Evolutionary conservation across 2,113 vertebrate genomes (phyloP).

Genomic region (Epinephelus lanceolatus): DNA sequence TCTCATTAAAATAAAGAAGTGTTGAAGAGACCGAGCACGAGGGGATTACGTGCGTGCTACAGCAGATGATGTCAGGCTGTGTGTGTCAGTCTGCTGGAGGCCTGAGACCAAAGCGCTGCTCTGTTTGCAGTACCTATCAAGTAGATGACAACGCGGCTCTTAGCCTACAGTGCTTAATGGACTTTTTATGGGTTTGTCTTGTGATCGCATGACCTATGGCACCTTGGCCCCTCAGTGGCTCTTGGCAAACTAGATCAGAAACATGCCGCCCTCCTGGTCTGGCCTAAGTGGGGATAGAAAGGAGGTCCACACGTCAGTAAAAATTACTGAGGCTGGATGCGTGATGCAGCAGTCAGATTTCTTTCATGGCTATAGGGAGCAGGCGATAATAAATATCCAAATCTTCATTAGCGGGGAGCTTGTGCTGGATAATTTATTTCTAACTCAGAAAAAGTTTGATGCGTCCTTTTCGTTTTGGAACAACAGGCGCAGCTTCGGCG

Average conservation of each 20-base stretch:
- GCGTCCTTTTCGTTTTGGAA: neutral
- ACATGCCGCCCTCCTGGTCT: slow-evolving; percentile 81
- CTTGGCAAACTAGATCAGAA: slow-evolving; percentile 89
- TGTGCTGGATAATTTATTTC: neutral
- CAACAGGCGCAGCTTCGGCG: neutral
- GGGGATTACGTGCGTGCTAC: neutral
- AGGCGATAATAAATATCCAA: neutral
- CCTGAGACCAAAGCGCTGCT: slow-evolving; percentile 91
- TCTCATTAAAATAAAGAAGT: slow-evolving; percentile 6
- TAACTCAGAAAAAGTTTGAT: neutral
- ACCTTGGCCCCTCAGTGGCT: slow-evolving; percentile 86
- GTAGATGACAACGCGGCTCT: slow-evolving; percentile 95
- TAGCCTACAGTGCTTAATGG: slow-evolving; percentile 97
- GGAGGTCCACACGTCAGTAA: neutral
- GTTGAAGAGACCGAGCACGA: neutral
- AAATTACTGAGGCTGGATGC: neutral
- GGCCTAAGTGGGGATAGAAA: slow-evolving; percentile 15
- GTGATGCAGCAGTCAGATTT: neutral
- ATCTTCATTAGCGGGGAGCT: neutral
- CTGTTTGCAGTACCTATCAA: slow-evolving; percentile 97
- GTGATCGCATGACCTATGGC: slow-evolving; percentile 93
- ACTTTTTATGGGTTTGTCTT: slow-evolving; percentile 96
- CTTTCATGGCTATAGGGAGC: neutral
- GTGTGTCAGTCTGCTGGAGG: slow-evolving; percentile 49
- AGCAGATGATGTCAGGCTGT: slow-evolving; percentile 28